Percentiles rank a stretch among this genome's conserved stretches.
Conservation (phyloP, 2,113 vertebrate species). For the Mustelus asterias region DNA sequence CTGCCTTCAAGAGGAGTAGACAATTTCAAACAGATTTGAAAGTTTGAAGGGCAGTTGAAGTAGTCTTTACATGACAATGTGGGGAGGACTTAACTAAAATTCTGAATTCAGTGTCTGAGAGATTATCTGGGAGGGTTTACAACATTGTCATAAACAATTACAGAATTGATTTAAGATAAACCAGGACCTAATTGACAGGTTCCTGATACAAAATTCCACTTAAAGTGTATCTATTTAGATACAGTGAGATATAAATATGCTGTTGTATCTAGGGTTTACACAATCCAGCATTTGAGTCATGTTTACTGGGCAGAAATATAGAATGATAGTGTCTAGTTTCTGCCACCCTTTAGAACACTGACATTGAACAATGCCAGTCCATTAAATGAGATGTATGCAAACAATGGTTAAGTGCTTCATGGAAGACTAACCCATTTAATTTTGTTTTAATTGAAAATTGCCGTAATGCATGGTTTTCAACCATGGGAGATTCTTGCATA, state of each 20-base stretch:
- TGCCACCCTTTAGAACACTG: neutral
- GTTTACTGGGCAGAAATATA: neutral
- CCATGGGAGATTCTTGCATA: neutral
- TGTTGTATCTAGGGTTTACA: neutral
- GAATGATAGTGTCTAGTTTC: neutral
- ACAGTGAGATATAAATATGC: neutral
- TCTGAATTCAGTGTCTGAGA: neutral
- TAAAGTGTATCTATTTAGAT: neutral
- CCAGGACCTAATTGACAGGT: neutral
- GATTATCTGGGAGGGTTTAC: neutral
- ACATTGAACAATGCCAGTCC: neutral
- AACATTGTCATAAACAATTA: neutral
- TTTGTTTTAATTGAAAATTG: neutral
- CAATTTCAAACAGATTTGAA: neutral
- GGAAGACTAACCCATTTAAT: neutral
- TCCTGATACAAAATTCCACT: neutral
- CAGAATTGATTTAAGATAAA: neutral
- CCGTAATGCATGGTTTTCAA: neutral
- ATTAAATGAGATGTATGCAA: neutral
- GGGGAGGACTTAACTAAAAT: neutral
- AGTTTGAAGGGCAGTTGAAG: neutral
- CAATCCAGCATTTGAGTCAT: neutral
- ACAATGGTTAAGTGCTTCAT: neutral
- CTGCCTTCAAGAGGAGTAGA: neutral
- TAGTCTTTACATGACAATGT: neutral